These are phyloP conservation scores for Pygoscelis adeliae DNA, from an alignment of 2,113 vertebrate species.

Conservation along the genomic window DNA sequence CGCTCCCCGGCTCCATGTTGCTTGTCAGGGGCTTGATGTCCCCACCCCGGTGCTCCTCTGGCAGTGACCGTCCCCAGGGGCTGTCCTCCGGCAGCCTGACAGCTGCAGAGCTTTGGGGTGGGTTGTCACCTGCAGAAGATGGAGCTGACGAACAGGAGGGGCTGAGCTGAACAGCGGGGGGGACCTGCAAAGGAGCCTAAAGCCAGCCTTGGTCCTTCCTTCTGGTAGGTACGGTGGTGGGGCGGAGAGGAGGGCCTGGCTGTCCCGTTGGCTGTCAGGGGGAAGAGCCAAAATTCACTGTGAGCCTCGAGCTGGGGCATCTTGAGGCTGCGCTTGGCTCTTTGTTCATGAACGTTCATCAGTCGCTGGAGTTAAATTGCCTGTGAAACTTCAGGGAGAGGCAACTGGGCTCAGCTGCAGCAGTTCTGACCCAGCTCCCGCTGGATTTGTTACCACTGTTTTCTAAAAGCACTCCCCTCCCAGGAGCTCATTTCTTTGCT, in stretches of 20 bases:
- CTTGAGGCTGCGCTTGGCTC: neutral
- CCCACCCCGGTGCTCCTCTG: neutral
- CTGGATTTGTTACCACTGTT: neutral
- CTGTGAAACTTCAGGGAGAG: neutral
- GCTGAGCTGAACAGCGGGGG: rapidly evolving
- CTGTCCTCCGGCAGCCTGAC: neutral
- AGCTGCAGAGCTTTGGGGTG: neutral
- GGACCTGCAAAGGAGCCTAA: neutral
- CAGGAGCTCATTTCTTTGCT: neutral
- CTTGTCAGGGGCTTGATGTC: neutral
- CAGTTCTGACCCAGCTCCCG: too few species aligned
- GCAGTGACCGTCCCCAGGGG: neutral
- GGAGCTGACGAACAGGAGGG: neutral
- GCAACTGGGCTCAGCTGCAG: rapidly evolving
- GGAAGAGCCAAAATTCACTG: rapidly evolving
- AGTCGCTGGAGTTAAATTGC: neutral
- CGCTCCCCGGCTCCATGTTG: rapidly evolving
- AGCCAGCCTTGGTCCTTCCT: neutral
- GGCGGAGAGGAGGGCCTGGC: neutral
- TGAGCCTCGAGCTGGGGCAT: neutral
- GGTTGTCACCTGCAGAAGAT: neutral
- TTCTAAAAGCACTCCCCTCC: neutral
- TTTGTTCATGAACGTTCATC: rapidly evolving
- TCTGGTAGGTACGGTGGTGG: rapidly evolving
- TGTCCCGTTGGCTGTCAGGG: rapidly evolving